phyloP scores from a whole-genome alignment of 2,888 invertebrate species.

The Ceraclea dissimilis region DNA sequence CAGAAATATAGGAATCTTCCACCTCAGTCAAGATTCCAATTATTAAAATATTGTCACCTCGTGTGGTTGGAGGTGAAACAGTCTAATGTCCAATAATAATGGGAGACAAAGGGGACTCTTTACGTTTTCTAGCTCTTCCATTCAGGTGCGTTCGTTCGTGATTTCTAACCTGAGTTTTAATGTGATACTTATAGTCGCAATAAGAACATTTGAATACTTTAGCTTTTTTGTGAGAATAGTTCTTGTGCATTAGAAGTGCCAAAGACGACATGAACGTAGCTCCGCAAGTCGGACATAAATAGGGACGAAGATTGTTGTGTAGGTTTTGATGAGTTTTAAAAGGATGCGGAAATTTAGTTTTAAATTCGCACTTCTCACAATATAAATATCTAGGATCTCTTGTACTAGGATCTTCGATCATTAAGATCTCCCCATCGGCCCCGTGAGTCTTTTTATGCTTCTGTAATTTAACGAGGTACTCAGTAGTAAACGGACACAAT shows the following conservation, averaged over 20 bases:
- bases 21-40: too few relatives aligned
- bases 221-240: neutral
- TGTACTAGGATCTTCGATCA: neutral
- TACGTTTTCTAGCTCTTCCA: too few relatives aligned
- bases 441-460: neutral
- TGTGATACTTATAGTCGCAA: neutral
- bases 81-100: too few relatives aligned
- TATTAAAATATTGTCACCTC: too few relatives aligned
- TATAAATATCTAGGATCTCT: neutral
- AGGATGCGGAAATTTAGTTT: neutral
- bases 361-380: neutral
- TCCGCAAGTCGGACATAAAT: neutral
- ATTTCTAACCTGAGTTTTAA: neutral
- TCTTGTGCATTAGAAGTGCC: neutral
- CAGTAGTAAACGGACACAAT: neutral
- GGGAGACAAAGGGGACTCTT: too few relatives aligned
- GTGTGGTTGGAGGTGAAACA: too few relatives aligned
- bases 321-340: neutral
- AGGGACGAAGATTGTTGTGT: neutral
- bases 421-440: neutral
- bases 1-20: too few relatives aligned
- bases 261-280: neutral
- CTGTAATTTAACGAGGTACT: neutral
- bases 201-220: neutral
- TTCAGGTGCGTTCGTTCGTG: neutral